Conservation (phyloP, 2,797 vertebrate species). For the Morus bassanus region DNA sequence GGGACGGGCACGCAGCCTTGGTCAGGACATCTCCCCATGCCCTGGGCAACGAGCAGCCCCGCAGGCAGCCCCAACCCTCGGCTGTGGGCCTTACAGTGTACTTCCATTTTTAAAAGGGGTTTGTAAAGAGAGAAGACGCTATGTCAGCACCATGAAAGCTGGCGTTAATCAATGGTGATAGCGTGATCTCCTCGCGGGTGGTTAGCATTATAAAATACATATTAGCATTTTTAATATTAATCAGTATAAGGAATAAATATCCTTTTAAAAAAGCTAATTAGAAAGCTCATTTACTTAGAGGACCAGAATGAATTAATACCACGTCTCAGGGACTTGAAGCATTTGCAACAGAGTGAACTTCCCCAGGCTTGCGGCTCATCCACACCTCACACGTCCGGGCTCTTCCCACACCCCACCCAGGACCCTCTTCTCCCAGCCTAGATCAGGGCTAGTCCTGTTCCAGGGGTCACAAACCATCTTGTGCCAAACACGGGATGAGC, state of each 20-base stretch:
- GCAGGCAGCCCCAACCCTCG: not conserved
- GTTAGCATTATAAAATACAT: constrained; percentile 17
- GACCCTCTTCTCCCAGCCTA: not conserved
- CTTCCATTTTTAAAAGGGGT: not conserved
- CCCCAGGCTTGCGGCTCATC: fast-evolving
- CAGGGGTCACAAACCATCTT: not conserved
- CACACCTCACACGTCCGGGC: not conserved
- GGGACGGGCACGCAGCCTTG: not conserved
- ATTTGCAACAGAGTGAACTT: not conserved
- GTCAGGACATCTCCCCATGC: not conserved
- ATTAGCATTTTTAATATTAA: constrained; percentile 47
- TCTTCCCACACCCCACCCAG: not conserved
- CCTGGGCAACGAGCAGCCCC: not conserved
- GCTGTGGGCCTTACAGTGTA: not conserved
- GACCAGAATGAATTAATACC: not conserved
- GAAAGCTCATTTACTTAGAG: constrained; percentile 8
- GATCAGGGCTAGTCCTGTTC: not conserved
- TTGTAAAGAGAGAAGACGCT: not conserved
- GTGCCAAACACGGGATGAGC: not conserved
- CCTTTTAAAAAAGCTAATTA: constrained; percentile 1
- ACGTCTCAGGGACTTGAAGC: not conserved
- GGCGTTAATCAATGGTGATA: not conserved
- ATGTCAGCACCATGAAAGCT: not conserved
- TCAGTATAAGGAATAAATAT: constrained; percentile 18
- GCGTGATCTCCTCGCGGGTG: not conserved